A percentile compares a stretch with the other conserved stretches of the same genome.
Conservation (phyloP, 2,888 invertebrate genomes). For the Portevinia maculata region DNA sequence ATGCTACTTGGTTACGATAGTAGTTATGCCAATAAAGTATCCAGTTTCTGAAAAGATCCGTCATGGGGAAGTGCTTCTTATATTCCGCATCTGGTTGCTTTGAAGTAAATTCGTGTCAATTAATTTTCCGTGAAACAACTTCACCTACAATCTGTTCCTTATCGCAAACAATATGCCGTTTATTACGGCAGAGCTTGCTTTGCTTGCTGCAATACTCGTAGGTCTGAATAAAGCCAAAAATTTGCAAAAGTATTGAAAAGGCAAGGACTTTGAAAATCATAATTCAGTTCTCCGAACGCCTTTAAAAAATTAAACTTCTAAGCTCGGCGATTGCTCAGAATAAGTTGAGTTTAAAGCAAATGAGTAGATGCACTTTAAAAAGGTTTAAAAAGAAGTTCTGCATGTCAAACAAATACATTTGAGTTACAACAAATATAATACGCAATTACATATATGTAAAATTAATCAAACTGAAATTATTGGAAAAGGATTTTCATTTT, state of each 20-base stretch:
- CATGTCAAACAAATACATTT: too few species aligned
- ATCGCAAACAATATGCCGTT: slow-evolving; percentile 37
- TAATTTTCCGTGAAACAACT: background rate
- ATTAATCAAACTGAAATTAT: too few species aligned
- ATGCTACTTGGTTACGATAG: slow-evolving; percentile 55
- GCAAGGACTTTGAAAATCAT: background rate
- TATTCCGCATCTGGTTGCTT: slow-evolving; percentile 34
- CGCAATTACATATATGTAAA: too few species aligned
- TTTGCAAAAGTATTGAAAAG: background rate
- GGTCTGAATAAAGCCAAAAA: background rate
- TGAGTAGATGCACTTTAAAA: too few species aligned
- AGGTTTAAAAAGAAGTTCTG: too few species aligned
- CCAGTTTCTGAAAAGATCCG: slow-evolving; percentile 25
- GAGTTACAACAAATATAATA: too few species aligned
- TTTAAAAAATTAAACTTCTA: too few species aligned
- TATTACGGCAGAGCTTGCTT: slow-evolving; percentile 17
- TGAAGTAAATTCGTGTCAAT: background rate
- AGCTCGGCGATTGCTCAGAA: too few species aligned
- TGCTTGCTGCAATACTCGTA: slow-evolving; percentile 56
- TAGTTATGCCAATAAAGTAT: slow-evolving; percentile 56
- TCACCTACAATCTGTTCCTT: slow-evolving; percentile 55
- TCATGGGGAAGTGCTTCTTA: slow-evolving; percentile 45
- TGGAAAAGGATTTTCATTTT: too few species aligned
- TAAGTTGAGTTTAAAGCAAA: too few species aligned
- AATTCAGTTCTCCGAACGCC: too few species aligned